Percentiles rank a stretch among this genome's conserved stretches.
Evolutionary conservation across 2,113 vertebrate species (phyloP).

Genomic region (Halichoerus grypus): DNA sequence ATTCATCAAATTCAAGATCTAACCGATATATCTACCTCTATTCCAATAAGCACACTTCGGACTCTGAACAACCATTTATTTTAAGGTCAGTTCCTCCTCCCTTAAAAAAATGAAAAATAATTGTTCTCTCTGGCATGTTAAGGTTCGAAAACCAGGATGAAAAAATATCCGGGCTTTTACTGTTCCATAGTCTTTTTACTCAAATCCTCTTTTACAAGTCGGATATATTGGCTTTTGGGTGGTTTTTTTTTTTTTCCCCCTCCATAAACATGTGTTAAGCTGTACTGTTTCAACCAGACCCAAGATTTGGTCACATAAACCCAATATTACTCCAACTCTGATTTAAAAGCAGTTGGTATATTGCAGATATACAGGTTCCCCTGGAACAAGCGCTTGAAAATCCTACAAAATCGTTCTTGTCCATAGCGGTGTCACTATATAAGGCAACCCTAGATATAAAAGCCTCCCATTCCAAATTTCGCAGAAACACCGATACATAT

Average conservation of each 20-base stretch:
- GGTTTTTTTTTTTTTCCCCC: not conserved
- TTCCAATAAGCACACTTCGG: conserved; percentile 17
- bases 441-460: conserved; percentile 55
- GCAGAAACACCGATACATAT: conserved; percentile 56
- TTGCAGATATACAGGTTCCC: conserved; percentile 31
- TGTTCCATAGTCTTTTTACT: not conserved
- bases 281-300: conserved; percentile 3
- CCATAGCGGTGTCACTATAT: conserved; percentile 32
- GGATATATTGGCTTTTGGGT: not conserved
- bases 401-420: conserved; percentile 17
- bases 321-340: not conserved
- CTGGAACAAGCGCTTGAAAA: conserved; percentile 44
- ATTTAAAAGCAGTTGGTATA: conserved; percentile 13
- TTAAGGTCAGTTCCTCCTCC: not conserved
- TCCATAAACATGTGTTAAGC: conserved; percentile 31
- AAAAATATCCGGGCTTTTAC: not conserved
- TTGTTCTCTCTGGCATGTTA: not conserved
- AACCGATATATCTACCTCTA: conserved; percentile 33
- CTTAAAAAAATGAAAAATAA: not conserved
- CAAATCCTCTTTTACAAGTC: not conserved
- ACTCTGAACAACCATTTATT: conserved; percentile 10
- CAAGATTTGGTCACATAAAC: conserved; percentile 65
- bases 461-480: conserved; percentile 67
- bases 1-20: conserved; percentile 5
- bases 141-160: conserved; percentile 34